Conservation (phyloP, 1,140 invertebrate genomes). For the Eupristina koningsbergeri region DNA sequence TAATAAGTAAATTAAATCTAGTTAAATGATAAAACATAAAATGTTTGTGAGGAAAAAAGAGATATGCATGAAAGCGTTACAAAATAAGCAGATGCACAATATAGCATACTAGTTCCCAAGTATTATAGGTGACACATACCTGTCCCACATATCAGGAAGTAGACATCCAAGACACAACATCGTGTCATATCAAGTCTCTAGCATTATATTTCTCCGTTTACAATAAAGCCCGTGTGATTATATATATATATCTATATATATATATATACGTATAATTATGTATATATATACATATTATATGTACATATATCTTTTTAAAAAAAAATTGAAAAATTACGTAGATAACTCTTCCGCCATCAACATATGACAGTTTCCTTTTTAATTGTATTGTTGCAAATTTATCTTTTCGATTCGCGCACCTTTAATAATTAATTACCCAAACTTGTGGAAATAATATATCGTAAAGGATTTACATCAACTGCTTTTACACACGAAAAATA, state of each 20-base stretch:
- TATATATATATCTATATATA: constrained; percentile 38
- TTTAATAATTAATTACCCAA: not conserved
- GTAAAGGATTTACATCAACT: not conserved
- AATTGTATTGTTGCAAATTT: constrained; percentile 7
- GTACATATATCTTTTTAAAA: constrained; percentile 28
- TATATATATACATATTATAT: constrained; percentile 1
- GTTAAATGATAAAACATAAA: constrained; percentile 37
- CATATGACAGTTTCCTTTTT: not conserved
- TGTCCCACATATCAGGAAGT: constrained; percentile 71
- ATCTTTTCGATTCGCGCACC: not conserved
- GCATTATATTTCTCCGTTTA: constrained; percentile 52
- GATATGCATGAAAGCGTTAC: constrained; percentile 44
- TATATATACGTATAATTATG: constrained; percentile 5
- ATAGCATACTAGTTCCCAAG: constrained; percentile 66
- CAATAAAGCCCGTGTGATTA: constrained; percentile 50
- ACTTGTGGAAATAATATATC: not conserved
- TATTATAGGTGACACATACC: constrained; percentile 66
- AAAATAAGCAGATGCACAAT: constrained; percentile 63
- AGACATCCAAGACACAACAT: constrained; percentile 64
- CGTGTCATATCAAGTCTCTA: constrained; percentile 72
- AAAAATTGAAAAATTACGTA: constrained; percentile 40
- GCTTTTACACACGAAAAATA: not conserved
- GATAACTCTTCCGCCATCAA: constrained; percentile 24
- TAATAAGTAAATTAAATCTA: constrained; percentile 34
- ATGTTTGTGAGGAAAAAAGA: constrained; percentile 35